A percentile compares a stretch with the other conserved stretches of the same genome.
Evolutionary conservation across 2,113 vertebrate species (phyloP).

Genomic region (Tinamus guttatus): DNA sequence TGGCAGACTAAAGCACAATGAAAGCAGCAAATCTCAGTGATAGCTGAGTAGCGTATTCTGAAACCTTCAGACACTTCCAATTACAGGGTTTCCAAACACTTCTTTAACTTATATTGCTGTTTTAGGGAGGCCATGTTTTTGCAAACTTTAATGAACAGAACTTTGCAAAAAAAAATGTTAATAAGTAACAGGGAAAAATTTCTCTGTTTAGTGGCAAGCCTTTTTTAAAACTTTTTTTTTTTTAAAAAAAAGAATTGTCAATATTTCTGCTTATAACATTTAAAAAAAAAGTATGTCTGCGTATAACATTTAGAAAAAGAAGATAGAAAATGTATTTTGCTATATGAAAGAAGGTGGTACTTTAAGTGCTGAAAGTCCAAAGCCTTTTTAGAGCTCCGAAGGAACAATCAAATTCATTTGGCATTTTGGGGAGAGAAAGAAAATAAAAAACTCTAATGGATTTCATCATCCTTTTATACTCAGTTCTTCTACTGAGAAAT

Average conservation of each 20-base stretch:
- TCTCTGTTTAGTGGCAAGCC: background rate
- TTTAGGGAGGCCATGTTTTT: conserved; percentile 3
- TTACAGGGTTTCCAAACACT: conserved; percentile 32
- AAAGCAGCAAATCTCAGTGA: conserved; percentile 44
- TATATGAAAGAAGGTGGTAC: background rate
- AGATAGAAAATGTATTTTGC: background rate
- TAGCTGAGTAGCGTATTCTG: conserved; percentile 14
- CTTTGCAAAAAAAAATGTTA: background rate
- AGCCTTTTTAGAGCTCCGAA: background rate
- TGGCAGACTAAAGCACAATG: conserved; percentile 47
- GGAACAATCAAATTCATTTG: background rate
- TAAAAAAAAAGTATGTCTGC: background rate
- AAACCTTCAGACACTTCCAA: conserved; percentile 37
- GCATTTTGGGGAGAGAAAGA: background rate
- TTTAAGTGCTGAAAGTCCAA: background rate
- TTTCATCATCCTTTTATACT: background rate
- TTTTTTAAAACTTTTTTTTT: background rate
- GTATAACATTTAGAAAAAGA: background rate
- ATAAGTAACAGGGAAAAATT: background rate
- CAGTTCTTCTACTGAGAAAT: background rate
- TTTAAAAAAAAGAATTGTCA: background rate
- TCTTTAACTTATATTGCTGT: background rate
- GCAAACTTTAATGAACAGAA: background rate
- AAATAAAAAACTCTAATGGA: background rate
- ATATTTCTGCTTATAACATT: background rate